These are phyloP conservation scores for Latrodectus elegans DNA, from an alignment of 2,888 invertebrate genomes.

Conservation along the genomic window DNA sequence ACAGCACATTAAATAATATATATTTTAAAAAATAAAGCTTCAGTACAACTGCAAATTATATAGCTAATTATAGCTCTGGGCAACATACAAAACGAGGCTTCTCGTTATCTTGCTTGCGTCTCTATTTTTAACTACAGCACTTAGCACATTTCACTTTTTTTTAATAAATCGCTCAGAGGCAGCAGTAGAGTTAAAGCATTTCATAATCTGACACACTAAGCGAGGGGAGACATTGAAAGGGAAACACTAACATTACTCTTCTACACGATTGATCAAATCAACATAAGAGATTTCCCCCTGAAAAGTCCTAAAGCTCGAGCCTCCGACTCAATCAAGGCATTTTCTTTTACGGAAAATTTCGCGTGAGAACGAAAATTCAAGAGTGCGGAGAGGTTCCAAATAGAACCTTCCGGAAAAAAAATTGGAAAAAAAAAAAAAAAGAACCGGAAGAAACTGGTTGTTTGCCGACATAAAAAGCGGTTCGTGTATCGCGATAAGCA, in stretches of 20 bases:
- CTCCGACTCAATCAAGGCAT: conserved; percentile 31
- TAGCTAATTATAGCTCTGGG: conserved; percentile 55
- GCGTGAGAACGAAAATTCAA: neutral
- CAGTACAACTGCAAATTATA: neutral
- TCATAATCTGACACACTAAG: conserved; percentile 56
- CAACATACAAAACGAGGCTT: conserved; percentile 45
- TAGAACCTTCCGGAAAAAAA: too few species aligned
- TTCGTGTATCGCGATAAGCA: too few species aligned
- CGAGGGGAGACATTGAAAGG: conserved; percentile 20
- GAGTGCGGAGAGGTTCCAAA: too few species aligned
- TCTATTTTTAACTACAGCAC: conserved; percentile 45
- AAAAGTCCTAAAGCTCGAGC: conserved; percentile 60
- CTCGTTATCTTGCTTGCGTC: conserved; percentile 16
- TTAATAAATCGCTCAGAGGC: conserved; percentile 52
- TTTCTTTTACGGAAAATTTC: conserved; percentile 11
- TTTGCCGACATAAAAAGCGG: too few species aligned
- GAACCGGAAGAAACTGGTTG: too few species aligned
- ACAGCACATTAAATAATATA: conserved; percentile 5
- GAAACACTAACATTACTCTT: neutral
- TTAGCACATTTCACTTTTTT: conserved; percentile 11
- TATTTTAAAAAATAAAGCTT: neutral
- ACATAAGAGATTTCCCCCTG: neutral
- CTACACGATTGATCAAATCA: neutral
- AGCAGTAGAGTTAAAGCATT: conserved; percentile 38
- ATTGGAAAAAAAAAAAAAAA: too few species aligned